Conservation (phyloP, 1,140 invertebrate genomes). For the Dendrolimus punctatus region DNA sequence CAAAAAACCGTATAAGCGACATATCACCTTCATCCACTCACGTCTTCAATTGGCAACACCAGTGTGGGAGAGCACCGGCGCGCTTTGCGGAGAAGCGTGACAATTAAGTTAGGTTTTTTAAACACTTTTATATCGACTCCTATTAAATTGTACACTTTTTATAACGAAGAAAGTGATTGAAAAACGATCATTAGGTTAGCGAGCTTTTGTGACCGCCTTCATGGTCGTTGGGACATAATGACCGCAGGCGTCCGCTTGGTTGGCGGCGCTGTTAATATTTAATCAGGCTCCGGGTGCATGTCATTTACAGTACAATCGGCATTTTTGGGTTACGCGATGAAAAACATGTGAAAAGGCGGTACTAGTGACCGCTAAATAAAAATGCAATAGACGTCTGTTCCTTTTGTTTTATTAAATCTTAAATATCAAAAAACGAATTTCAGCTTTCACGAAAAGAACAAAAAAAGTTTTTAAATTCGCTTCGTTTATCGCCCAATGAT, state of each 20-base stretch:
- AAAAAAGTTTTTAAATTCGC: too few species aligned
- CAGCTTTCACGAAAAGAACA: too few species aligned
- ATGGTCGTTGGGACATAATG: conserved; percentile 18
- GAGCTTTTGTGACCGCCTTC: conserved; percentile 24
- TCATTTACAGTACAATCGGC: conserved; percentile 12
- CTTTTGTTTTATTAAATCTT: too few species aligned
- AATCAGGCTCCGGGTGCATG: conserved; percentile 13
- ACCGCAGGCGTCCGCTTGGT: conserved; percentile 2
- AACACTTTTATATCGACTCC: conserved; percentile 24
- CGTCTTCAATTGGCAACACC: background rate
- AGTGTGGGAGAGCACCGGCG: background rate
- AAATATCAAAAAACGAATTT: too few species aligned
- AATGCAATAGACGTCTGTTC: too few species aligned
- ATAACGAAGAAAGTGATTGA: conserved; percentile 43
- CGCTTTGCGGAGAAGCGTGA: conserved; percentile 29
- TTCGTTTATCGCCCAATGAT: too few species aligned
- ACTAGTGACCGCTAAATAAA: too few species aligned
- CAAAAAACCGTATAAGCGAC: too few species aligned
- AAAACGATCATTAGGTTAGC: conserved; percentile 38
- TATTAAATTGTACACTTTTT: conserved; percentile 40
- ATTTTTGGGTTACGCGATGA: conserved; percentile 4
- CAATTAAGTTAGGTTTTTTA: conserved; percentile 60
- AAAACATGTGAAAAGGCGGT: background rate
- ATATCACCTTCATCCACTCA: too few species aligned
- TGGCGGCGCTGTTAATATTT: conserved; percentile 12